Evolutionary conservation across 2,113 vertebrate genomes (phyloP), one percentile per base, ranked within the genome.

Genomic region (Prolemur simus): DNA sequence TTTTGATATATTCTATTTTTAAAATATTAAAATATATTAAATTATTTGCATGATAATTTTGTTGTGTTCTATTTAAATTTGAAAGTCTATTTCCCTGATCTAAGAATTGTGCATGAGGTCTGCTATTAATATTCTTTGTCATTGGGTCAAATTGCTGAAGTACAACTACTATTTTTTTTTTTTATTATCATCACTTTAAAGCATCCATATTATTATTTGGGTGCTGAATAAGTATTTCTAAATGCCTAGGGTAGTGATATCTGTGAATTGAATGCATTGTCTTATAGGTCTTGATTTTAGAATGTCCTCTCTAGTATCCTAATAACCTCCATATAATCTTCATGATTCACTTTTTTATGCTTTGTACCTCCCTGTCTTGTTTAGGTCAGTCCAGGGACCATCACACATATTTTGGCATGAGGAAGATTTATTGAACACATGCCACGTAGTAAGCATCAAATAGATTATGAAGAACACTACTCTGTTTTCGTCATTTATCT

Each of bases 381-480:
- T 96, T 42, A 64, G 60, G 45, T 47, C 8, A 89, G 52, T 86
- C 95, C 71, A 86, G 42, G 32, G 71, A 86, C 13, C 8, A 63
- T 66, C 52, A 60, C 8, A 80, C 20, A 34, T 91, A 85, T 66
- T 93, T 96, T 29, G 63, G 20, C 39, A 89, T 64, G 54, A 93
- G 45, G 3, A 95, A 91, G 82, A 94, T 96, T 96, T 80, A 97
- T 91, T 91, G 49, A 88, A 12, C 63, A 83, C 25, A 71, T 69
- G 27, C 23, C 76, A 84, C 42, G 34, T 80, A 85, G 6, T 64
- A 96, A 83, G 47, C 39, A 90, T 83, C 42, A 96, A 86, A 96
- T 97, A 89, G 97, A 96, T 97, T 85, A 86, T 68, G 32, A 85
- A 86, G 56, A 85, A 76, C 66, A 71, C 7, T 3, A 34, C 32